phyloP scores from a whole-genome alignment of 2,113 vertebrate species.

The Microcebus ravelobensis region DNA sequence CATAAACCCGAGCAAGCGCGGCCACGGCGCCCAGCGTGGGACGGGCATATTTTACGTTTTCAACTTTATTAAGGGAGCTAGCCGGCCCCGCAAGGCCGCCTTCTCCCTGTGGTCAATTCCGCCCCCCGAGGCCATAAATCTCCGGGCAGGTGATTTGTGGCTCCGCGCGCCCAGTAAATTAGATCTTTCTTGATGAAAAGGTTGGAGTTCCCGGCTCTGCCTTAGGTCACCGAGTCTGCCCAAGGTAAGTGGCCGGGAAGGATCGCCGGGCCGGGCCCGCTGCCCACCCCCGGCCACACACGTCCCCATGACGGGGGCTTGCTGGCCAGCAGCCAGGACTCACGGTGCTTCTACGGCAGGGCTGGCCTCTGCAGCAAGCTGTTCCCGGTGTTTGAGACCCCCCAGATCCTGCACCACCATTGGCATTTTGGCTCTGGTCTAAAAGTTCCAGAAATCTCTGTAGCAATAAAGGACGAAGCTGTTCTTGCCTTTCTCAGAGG shows the following conservation, averaged over 20 bases:
- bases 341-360: accelerated
- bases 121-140: slow-evolving; percentile 90
- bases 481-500: background rate
- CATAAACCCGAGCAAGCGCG: slow-evolving; percentile 84
- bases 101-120: slow-evolving; percentile 83
- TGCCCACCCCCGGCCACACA: accelerated
- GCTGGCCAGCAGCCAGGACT: no score
- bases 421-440: background rate
- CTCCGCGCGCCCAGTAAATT: slow-evolving; percentile 84
- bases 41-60: slow-evolving; percentile 87
- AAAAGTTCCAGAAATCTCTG: background rate
- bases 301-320: background rate
- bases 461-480: background rate
- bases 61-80: slow-evolving; percentile 91
- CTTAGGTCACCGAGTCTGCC: slow-evolving; percentile 77
- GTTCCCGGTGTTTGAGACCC: accelerated
- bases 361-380: accelerated
- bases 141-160: slow-evolving; percentile 84
- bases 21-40: slow-evolving; percentile 88
- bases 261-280: accelerated
- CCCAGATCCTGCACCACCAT: accelerated
- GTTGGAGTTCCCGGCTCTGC: slow-evolving; percentile 66
- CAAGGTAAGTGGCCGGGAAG: slow-evolving; percentile 38
- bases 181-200: slow-evolving; percentile 81
- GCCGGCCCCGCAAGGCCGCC: slow-evolving; percentile 78